Conservation (phyloP, 2,797 vertebrate species). For the Setipinna tenuifilis region DNA sequence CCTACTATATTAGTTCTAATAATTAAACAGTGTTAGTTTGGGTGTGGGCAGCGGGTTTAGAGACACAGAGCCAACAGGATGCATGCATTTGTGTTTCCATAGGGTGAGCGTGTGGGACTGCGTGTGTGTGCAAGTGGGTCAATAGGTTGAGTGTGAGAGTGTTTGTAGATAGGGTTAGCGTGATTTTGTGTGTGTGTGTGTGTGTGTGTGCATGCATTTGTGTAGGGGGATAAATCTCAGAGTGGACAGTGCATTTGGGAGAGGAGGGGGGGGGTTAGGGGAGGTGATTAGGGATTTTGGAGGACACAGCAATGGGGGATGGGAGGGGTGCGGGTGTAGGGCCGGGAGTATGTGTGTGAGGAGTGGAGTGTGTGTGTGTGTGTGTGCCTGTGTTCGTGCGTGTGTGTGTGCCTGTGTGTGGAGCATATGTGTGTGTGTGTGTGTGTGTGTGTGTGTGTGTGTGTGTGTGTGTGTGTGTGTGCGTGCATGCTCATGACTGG, state of each 20-base stretch:
- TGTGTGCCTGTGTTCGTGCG: too few species aligned
- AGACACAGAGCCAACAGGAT: background rate
- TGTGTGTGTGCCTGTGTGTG: background rate
- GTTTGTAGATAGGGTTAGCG: background rate
- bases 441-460: background rate
- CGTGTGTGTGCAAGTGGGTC: background rate
- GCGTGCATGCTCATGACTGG: background rate
- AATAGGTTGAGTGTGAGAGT: background rate
- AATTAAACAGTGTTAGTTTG: too few species aligned
- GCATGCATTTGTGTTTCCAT: background rate
- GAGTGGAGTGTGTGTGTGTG: background rate
- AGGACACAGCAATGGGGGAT: background rate
- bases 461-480: background rate
- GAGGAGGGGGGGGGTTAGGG: constrained; percentile 7
- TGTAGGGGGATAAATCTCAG: constrained; percentile 32
- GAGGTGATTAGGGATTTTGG: constrained; percentile 35
- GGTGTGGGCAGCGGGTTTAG: too few species aligned
- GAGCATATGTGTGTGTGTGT: background rate
- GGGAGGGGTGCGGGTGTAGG: background rate
- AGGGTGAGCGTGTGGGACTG: background rate
- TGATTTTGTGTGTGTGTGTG: background rate
- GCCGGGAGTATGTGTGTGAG: too few species aligned
- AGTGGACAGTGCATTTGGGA: constrained; percentile 24
- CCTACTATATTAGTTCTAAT: too few species aligned
- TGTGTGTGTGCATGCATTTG: background rate